Evolutionary conservation across 2,113 vertebrate genomes (phyloP), one percentile per base, ranked within the genome.

Genomic region (Pithys albifrons): DNA sequence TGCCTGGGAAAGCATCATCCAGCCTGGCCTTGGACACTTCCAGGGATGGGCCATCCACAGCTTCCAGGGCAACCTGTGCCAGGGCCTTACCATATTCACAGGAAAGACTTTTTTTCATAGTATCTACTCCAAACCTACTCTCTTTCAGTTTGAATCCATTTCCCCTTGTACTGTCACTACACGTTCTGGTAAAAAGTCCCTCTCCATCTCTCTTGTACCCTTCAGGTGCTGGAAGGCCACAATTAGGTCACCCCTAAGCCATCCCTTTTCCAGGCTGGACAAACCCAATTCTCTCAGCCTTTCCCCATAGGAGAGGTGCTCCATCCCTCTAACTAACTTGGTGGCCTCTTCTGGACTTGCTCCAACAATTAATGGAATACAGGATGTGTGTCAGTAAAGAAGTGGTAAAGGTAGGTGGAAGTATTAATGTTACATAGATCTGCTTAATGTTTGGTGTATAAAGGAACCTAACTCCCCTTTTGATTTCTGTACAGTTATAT

Each of bases 381-480:
- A 92, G 90, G 83, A 87, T 55, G 39, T 17, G 43, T 87, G 80
- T 92, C 92, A 91, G 57, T 57, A 46, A 95, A 89, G 57, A 88
- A 92, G 46, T 66, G 89, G 77, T 54, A 94, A 83, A 85, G 65
- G 76, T 78, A 69, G 54, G 93, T 93, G 91, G 82, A 39, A 90
- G 29, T 73, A 83, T 81, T 61, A 52, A 85, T 17, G 25, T 64
- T 93, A 80, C 37, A 57, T 2, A 89, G 65, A 78, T 66, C 67
- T 86, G 54, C 85, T 79, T 93, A 61, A 89, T 89, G 83, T 89
- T 91, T 87, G 29, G 43, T 77, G 19, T 51, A 48, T 48, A 46
- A 37, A 74, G 37, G 70, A 93, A 94, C 64, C 43, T 55, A 82
- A 83, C 52, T 70, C 83, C 66, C 86, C 85, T 86, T 95, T 33